Conservation (phyloP, 2,797 vertebrate genomes). For the Buceros bicornis region DNA sequence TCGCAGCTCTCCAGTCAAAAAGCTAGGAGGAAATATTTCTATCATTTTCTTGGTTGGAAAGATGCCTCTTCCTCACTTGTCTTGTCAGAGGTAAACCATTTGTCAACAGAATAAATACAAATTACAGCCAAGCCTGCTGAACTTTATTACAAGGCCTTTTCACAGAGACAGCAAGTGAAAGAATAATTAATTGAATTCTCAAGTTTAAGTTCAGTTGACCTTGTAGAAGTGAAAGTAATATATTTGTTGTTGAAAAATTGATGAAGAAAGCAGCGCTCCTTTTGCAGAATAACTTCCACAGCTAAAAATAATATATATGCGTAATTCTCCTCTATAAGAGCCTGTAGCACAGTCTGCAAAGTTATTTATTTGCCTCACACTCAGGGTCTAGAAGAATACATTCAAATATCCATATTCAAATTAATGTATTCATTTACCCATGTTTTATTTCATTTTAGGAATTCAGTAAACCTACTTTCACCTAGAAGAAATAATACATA, state of each 20-base stretch:
- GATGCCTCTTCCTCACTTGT: background rate
- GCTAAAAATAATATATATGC: background rate
- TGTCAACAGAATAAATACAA: slow-evolving; percentile 33
- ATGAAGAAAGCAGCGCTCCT: background rate
- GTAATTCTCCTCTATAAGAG: background rate
- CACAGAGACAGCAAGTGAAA: background rate
- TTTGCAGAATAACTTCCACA: background rate
- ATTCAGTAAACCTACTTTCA: background rate
- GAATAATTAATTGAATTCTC: background rate
- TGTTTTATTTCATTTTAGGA: background rate
- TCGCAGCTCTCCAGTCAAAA: background rate
- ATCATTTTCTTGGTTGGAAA: background rate
- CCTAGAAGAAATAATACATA: background rate
- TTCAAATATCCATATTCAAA: background rate
- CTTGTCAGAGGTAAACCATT: background rate
- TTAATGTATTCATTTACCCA: background rate
- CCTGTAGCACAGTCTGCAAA: background rate
- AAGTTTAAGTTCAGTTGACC: background rate
- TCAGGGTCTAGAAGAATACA: background rate
- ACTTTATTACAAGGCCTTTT: background rate
- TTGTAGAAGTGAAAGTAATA: slow-evolving; percentile 4
- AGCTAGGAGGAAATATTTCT: background rate
- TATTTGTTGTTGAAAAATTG: background rate
- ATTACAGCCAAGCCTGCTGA: background rate
- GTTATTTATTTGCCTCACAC: background rate